These are phyloP conservation scores for Heliconius ismenius DNA, from an alignment of 2,888 invertebrate species.

Conservation along the genomic window DNA sequence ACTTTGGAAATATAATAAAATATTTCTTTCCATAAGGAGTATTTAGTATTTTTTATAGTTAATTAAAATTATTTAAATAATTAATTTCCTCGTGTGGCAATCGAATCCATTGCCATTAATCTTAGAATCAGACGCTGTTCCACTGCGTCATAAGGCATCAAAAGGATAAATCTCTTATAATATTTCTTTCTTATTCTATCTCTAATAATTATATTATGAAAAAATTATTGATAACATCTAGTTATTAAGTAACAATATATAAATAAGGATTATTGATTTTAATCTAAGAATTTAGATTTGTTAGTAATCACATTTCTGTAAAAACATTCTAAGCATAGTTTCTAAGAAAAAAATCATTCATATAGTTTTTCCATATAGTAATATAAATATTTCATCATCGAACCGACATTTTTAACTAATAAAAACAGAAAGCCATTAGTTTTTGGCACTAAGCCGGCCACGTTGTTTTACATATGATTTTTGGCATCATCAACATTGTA, in stretches of 20 bases:
- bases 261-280: neutral
- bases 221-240: too few relatives aligned
- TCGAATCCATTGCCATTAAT: too few relatives aligned
- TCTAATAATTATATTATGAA: too few relatives aligned
- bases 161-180: too few relatives aligned
- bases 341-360: neutral
- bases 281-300: neutral
- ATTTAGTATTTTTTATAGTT: too few relatives aligned
- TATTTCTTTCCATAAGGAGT: neutral
- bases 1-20: neutral
- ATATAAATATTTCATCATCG: constrained; percentile 4
- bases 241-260: too few relatives aligned
- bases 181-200: too few relatives aligned
- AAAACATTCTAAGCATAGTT: neutral
- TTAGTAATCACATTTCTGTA: neutral
- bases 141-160: too few relatives aligned
- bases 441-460: constrained; percentile 15
- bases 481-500: constrained; percentile 15
- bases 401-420: constrained; percentile 2
- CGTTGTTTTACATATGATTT: constrained; percentile 18
- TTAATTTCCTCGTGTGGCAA: too few relatives aligned
- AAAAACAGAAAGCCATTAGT: constrained; percentile 23
- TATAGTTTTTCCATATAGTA: neutral
- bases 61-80: too few relatives aligned
- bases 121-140: too few relatives aligned